Evolutionary conservation across 2,113 vertebrate genomes (phyloP).

Genomic region (Nannospalax galili): DNA sequence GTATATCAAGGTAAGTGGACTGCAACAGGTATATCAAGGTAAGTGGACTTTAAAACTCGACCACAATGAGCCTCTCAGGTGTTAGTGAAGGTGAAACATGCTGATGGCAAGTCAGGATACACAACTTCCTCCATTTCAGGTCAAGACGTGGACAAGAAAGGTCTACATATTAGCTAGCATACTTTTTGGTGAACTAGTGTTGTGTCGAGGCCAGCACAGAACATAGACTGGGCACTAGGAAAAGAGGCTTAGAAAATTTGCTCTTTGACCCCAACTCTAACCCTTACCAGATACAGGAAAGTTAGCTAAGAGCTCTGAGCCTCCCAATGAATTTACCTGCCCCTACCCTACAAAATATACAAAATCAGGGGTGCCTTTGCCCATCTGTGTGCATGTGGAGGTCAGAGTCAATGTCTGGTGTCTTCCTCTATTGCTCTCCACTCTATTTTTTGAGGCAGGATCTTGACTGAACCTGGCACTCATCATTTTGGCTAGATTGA

Average conservation of each 20-base stretch:
- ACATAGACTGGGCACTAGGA: accelerated
- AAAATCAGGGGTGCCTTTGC: no score
- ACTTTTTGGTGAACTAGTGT: not conserved
- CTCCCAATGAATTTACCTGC: not conserved
- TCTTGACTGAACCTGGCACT: no score
- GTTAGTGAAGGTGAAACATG: not conserved
- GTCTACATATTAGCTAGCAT: not conserved
- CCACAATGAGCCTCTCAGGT: not conserved
- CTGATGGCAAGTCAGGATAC: not conserved
- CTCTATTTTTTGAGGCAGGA: no score
- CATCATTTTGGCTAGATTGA: no score
- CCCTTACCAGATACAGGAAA: not conserved
- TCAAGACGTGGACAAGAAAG: not conserved
- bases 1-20: not conserved
- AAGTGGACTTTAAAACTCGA: not conserved
- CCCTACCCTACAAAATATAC: no score
- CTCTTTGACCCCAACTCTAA: not conserved
- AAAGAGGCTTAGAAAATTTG: not conserved
- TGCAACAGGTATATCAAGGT: not conserved
- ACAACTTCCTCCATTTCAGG: not conserved
- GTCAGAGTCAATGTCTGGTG: no score
- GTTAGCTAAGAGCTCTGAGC: not conserved
- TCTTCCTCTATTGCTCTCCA: no score
- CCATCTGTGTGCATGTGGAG: no score
- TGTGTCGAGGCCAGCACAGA: not conserved